A percentile compares a stretch with the other conserved stretches of the same genome.
phyloP scores from a whole-genome alignment of 1,140 invertebrate genomes.

The Scaptodrosophila lebanonensis region DNA sequence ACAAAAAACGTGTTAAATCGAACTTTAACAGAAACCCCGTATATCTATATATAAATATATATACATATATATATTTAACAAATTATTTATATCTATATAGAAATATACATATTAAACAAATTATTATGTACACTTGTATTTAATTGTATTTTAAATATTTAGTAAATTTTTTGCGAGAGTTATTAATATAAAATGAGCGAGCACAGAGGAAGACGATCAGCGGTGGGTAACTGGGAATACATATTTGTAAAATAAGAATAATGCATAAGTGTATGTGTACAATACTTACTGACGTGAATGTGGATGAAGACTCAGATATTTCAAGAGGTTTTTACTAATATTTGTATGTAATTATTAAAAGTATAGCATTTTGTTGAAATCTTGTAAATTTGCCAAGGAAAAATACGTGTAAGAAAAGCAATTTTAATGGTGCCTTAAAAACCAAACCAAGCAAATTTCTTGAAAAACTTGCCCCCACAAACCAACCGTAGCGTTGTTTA shows the following conservation, averaged over 20 bases:
- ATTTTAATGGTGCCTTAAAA: constrained; percentile 78
- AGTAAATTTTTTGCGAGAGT: constrained; percentile 76
- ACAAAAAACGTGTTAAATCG: constrained; percentile 39
- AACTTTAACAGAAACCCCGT: constrained; percentile 37
- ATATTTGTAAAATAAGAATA: constrained; percentile 50
- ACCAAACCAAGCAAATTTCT: constrained; percentile 75
- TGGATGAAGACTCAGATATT: constrained; percentile 52
- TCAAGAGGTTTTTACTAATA: constrained; percentile 47
- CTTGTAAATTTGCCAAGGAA: constrained; percentile 76
- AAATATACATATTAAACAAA: constrained; percentile 72
- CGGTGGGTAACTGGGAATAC: constrained; percentile 59
- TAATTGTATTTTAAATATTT: constrained; percentile 76
- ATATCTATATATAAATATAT: constrained; percentile 70
- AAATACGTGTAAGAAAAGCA: constrained; percentile 77
- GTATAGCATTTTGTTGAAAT: constrained; percentile 57
- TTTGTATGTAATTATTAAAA: constrained; percentile 38
- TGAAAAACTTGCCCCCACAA: constrained; percentile 44
- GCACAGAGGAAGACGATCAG: constrained; percentile 47
- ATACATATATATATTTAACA: constrained; percentile 25
- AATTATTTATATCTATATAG: constrained; percentile 62
- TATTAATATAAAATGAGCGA: constrained; percentile 29
- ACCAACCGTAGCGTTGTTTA: constrained; percentile 21
- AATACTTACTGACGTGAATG: constrained; percentile 36
- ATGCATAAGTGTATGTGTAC: constrained; percentile 63
- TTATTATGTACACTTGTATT: constrained; percentile 74